phyloP scores from a whole-genome alignment of 2,797 vertebrate species.

The Staurois parvus region DNA sequence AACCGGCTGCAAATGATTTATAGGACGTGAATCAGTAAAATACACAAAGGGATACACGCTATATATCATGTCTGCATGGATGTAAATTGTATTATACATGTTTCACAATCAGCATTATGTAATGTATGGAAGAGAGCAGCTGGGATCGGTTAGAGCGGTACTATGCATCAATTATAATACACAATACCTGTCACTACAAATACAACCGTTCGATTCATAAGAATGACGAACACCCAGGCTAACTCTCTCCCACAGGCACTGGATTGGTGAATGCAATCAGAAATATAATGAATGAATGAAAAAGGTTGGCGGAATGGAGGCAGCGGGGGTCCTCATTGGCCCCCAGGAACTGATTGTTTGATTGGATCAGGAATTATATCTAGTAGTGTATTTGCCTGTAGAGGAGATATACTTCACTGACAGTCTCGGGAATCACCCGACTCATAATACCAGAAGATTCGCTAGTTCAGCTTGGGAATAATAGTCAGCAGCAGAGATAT shows the following conservation, averaged over 20 bases:
- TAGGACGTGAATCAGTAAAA: neutral
- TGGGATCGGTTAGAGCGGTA: conserved; percentile 12
- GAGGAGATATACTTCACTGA: too few relatives aligned
- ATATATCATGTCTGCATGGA: neutral
- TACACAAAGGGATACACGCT: neutral
- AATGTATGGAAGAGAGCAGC: conserved; percentile 4
- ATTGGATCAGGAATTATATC: neutral
- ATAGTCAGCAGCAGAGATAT: too few relatives aligned
- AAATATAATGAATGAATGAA: neutral
- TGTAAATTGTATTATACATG: conserved; percentile 4
- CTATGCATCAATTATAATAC: conserved; percentile 19
- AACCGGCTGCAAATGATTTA: neutral
- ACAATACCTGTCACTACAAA: neutral
- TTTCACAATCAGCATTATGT: conserved; percentile 17
- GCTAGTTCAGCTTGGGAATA: too few relatives aligned
- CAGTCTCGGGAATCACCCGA: too few relatives aligned
- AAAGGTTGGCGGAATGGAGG: neutral
- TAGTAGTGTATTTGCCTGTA: too few relatives aligned
- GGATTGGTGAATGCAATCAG: neutral
- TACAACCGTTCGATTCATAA: neutral
- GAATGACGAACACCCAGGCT: neutral
- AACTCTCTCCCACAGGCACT: neutral
- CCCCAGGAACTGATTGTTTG: neutral
- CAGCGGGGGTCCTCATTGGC: too few relatives aligned
- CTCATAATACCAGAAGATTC: too few relatives aligned